These are phyloP conservation scores for Dunckerocampus dactyliophorus DNA, from an alignment of 2,113 vertebrate species.

Conservation along the genomic window DNA sequence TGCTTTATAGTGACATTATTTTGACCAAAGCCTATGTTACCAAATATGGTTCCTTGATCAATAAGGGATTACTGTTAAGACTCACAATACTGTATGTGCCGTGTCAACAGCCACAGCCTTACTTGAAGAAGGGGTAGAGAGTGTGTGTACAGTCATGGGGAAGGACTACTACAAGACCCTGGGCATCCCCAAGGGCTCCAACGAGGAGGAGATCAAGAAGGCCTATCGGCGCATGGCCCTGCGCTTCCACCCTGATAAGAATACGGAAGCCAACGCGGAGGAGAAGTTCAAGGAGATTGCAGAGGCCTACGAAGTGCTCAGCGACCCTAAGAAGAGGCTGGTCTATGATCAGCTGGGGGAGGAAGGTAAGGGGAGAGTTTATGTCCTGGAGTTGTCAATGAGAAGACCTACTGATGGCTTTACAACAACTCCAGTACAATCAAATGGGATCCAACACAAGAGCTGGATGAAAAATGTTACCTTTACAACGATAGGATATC, in stretches of 20 bases:
- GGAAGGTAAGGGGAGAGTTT: conserved; percentile 78
- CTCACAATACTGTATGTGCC: neutral
- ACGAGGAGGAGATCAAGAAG: conserved; percentile 97
- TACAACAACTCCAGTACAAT: neutral
- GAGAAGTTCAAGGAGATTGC: conserved; percentile 99
- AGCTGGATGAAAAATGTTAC: neutral
- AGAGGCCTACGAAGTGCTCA: conserved; percentile 96
- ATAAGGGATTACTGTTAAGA: neutral
- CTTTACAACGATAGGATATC: neutral
- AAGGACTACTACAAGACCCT: conserved; percentile 98
- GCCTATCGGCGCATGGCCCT: conserved; percentile 97
- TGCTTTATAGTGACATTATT: too few species aligned
- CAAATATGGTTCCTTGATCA: neutral
- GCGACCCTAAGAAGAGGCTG: conserved; percentile 92
- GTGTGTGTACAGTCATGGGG: conserved; percentile 77
- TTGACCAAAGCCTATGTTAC: neutral
- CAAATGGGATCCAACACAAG: neutral
- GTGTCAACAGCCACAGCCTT: conserved; percentile 37
- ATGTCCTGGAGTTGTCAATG: neutral
- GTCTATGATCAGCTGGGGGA: conserved; percentile 96
- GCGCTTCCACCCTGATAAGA: conserved; percentile 97
- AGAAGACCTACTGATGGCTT: conserved; percentile 37
- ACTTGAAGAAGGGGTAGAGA: conserved; percentile 28
- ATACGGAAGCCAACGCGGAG: conserved; percentile 90
- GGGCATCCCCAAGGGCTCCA: conserved; percentile 87